Base-by-base conservation (phyloP, 2,888 invertebrate genomes). In the Timema podura region DNA sequence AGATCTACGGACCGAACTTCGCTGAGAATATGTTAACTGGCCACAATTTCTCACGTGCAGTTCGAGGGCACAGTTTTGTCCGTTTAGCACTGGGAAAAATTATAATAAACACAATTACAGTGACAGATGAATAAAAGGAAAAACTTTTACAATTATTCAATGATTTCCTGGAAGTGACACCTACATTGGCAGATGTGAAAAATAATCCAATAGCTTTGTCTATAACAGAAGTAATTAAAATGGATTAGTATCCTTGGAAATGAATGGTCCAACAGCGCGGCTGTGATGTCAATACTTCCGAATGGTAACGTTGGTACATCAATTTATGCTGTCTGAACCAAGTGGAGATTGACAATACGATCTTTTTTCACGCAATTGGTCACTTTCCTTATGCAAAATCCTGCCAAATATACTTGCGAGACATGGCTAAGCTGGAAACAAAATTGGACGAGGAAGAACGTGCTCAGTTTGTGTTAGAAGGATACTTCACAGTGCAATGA, bases 21-120 rank as follows among this genome's bases (percentile, higher is more conserved):
- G 7, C 16, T 5, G 54, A 54, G 54, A 54, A 54, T 2, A 11
- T 54, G 10, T 54, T 54, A 13, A 54, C 5, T 6, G 10, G 54
- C 13, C 54, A 54, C 10, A 13, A 54, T 13, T 54, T 57, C 15
- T 57, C 0, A 13, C 15, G 9, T 57, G 57, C 57, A n/a, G 5
- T 57, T 57, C 57, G 57, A 57, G n/a, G 57, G 8, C 57, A 57
- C 15, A 57, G 9, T 57, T 57, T 57, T 5, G 57, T 57, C 57
- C 15, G 13, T n/a, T 16, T 57, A 30, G 13, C 57, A 11, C 8
- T 57, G 13, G 57, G n/a, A n/a, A 57, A 57, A 57, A 57, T 57
- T 57, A 57, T 57, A 5, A 11, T 57, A n/a, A 57, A 57, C 15
- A 57, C 8, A 15, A 57, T n/a, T 57, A 11, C 30, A 57, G 8